Conservation (phyloP, 2,113 vertebrate species). For the Rissa tridactyla region DNA sequence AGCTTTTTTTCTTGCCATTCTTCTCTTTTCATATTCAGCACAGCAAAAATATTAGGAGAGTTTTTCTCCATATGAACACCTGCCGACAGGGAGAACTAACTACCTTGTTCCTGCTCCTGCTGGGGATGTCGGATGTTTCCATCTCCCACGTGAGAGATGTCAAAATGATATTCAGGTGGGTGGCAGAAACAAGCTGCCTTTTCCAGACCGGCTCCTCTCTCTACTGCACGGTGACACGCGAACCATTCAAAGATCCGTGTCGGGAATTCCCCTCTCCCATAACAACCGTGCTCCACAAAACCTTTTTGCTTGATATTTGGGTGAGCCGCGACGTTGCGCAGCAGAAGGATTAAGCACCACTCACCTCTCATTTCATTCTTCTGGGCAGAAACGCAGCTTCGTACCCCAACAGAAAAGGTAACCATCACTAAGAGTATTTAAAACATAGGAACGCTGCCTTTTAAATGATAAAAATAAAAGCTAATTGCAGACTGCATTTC, state of each 20-base stretch:
- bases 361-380: background rate
- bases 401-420: background rate
- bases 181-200: background rate
- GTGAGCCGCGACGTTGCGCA: background rate
- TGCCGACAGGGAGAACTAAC: background rate
- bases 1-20: background rate
- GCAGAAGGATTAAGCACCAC: background rate
- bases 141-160: background rate
- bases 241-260: background rate
- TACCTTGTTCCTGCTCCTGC: background rate
- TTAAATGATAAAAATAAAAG: background rate
- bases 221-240: rapidly evolving
- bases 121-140: background rate
- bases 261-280: background rate
- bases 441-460: background rate
- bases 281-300: background rate
- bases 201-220: background rate
- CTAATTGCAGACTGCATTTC: background rate
- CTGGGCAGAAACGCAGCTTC: background rate
- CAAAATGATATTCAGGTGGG: background rate
- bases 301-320: background rate
- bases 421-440: background rate
- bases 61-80: background rate
- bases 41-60: background rate
- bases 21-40: background rate